phyloP scores from a whole-genome alignment of 2,797 vertebrate species.

The Macrochelys suwanniensis region DNA sequence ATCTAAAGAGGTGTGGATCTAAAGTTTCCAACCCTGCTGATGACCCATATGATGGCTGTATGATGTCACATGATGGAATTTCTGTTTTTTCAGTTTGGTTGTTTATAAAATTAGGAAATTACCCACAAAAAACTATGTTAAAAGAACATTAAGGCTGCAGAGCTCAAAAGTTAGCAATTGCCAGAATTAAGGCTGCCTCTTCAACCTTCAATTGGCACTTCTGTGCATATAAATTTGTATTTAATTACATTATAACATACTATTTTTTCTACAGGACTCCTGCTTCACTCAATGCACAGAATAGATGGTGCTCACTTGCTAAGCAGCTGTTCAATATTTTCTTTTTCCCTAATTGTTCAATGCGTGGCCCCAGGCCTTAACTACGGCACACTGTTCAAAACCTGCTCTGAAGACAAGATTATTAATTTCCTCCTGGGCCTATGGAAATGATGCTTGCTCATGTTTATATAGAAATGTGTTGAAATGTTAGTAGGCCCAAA shows the following conservation, averaged over 20 bases:
- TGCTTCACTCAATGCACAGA: background rate
- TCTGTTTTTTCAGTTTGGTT: background rate
- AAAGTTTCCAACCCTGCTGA: background rate
- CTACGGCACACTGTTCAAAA: too few species aligned
- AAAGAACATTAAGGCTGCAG: background rate
- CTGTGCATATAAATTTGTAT: accelerated
- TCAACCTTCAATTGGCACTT: background rate
- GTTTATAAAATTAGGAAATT: background rate
- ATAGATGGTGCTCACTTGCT: background rate
- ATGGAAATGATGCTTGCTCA: too few species aligned
- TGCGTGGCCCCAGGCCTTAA: too few species aligned
- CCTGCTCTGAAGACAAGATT: too few species aligned
- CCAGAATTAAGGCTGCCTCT: background rate
- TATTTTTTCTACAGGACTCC: background rate
- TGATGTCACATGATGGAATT: background rate
- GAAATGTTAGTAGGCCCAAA: too few species aligned
- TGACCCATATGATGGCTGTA: too few species aligned
- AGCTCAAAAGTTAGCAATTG: background rate
- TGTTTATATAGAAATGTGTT: too few species aligned
- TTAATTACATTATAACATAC: background rate
- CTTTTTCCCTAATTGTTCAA: too few species aligned
- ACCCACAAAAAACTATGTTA: background rate
- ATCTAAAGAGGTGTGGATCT: background rate
- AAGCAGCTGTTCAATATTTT: too few species aligned
- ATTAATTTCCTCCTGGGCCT: too few species aligned